These are phyloP conservation scores for Phalacrocorax pelagicus DNA, from an alignment of 2,113 vertebrate species.

Conservation along the genomic window DNA sequence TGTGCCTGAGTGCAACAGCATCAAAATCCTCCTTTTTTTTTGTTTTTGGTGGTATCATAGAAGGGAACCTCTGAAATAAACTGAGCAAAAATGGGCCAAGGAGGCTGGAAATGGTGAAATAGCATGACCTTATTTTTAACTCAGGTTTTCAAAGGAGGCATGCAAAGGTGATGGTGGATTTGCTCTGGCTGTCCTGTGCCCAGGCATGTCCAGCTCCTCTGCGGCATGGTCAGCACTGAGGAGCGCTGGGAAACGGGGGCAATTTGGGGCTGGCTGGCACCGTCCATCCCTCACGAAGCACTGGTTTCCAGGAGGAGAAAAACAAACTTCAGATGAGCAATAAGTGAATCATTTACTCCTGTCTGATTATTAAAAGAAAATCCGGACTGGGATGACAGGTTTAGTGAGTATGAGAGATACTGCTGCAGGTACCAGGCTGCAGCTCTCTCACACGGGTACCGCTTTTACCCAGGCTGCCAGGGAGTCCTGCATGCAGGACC, in stretches of 20 bases:
- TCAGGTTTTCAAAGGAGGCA: neutral
- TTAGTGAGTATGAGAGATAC: conserved; percentile 1
- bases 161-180: neutral
- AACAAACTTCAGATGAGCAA: neutral
- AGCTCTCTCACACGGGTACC: rapidly evolving
- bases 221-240: neutral
- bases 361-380: conserved; percentile 9
- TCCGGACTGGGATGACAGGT: conserved; percentile 20
- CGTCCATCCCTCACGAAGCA: neutral
- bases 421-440: neutral
- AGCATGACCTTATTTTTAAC: neutral
- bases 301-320: neutral
- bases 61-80: neutral
- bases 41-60: rapidly evolving
- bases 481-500: neutral
- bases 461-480: neutral
- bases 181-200: neutral
- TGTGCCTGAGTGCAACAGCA: rapidly evolving
- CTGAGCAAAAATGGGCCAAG: neutral
- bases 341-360: conserved; percentile 20
- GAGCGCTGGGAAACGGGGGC: neutral
- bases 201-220: neutral
- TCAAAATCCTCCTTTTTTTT: neutral
- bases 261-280: neutral
- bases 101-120: neutral